Conservation (phyloP, 2,888 invertebrate genomes). For the Eledone cirrhosa region DNA sequence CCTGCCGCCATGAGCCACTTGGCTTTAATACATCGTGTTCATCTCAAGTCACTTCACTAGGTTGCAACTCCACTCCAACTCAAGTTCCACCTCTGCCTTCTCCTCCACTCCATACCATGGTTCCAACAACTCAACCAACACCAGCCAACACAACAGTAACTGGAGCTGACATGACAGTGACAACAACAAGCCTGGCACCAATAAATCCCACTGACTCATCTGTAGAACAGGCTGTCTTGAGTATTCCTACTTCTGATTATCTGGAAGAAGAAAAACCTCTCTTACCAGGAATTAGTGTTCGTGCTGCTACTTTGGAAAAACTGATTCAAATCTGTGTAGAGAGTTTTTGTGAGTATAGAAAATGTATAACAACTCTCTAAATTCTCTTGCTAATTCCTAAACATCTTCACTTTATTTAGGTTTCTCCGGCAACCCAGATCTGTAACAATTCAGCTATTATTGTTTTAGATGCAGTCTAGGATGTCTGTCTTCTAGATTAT, state of each 20-base stretch:
- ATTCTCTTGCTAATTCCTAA: not conserved
- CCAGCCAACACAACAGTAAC: not conserved
- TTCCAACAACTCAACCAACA: not conserved
- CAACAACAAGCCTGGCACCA: not conserved
- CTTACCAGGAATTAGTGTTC: constrained; percentile 55
- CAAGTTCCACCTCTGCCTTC: not conserved
- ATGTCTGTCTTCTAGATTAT: too few species aligned
- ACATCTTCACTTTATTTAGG: too few species aligned
- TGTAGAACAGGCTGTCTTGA: not conserved
- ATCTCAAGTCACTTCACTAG: not conserved
- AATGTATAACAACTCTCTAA: not conserved
- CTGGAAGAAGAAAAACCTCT: constrained; percentile 62
- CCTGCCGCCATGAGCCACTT: constrained; percentile 16
- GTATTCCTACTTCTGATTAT: not conserved
- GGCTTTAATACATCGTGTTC: not conserved
- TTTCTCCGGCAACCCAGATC: too few species aligned
- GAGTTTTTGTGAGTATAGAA: constrained; percentile 65
- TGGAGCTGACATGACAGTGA: not conserved
- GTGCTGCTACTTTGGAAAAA: constrained; percentile 64
- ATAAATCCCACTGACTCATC: not conserved
- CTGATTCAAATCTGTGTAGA: constrained; percentile 66
- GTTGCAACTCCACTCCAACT: not conserved
- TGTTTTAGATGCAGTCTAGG: too few species aligned
- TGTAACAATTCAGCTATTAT: too few species aligned
- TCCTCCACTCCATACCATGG: not conserved